Evolutionary conservation across 1,140 invertebrate species (phyloP).

Genomic region (Phthorimaea operculella): DNA sequence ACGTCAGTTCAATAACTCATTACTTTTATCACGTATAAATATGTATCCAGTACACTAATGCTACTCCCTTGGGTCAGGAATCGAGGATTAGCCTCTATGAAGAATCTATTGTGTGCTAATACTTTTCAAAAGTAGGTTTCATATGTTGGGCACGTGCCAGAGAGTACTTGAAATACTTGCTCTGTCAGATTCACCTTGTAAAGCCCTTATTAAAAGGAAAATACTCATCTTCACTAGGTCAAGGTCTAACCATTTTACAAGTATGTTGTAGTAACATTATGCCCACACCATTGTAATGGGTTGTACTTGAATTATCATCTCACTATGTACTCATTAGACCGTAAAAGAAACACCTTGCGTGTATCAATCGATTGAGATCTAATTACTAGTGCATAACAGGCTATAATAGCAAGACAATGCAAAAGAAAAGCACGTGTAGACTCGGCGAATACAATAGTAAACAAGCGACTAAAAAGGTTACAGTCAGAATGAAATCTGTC

Average conservation of each 20-base stretch:
- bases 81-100: conserved; percentile 8
- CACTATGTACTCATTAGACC: not conserved
- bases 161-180: conserved; percentile 10
- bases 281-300: not conserved
- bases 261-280: not conserved
- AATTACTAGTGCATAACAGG: conserved; percentile 1
- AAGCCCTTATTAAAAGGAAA: conserved; percentile 12
- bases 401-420: not conserved
- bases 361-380: not conserved
- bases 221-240: conserved; percentile 16
- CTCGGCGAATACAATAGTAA: not conserved
- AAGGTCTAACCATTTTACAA: conserved; percentile 15
- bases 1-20: conserved; percentile 42
- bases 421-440: not conserved
- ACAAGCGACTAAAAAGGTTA: not conserved
- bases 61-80: conserved; percentile 15
- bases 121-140: conserved; percentile 6
- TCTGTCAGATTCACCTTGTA: conserved; percentile 15
- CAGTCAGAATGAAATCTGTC: not conserved
- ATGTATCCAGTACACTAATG: conserved; percentile 5
- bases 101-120: conserved; percentile 21
- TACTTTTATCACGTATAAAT: conserved; percentile 30
- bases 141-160: conserved; percentile 14
- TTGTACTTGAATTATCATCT: not conserved
- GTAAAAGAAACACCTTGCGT: not conserved